phyloP scores from a whole-genome alignment of 2,113 vertebrate species.

The Actinemys pallida region DNA sequence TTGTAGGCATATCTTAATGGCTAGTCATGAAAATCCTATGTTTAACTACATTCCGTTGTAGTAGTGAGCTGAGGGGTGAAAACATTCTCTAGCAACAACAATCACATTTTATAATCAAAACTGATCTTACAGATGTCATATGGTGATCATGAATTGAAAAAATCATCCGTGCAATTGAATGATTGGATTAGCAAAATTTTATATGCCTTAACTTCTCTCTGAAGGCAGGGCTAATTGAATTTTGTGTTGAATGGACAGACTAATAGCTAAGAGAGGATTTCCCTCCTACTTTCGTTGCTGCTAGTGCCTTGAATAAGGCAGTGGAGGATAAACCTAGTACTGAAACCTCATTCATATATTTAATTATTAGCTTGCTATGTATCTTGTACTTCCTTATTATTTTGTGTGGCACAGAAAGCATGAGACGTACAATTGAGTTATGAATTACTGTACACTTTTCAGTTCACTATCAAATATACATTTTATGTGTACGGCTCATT shows the following conservation, averaged over 20 bases:
- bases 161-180: neutral
- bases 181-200: neutral
- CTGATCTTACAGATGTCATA: too few species aligned
- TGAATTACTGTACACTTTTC: neutral
- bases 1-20: neutral
- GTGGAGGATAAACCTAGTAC: too few species aligned
- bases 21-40: neutral
- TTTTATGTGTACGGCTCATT: neutral
- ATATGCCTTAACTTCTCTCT: neutral
- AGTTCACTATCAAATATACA: neutral
- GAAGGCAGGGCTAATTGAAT: neutral
- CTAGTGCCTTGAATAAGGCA: neutral
- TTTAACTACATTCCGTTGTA: neutral
- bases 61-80: too few species aligned
- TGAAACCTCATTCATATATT: too few species aligned
- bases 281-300: neutral
- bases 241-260: neutral
- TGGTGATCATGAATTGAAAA: neutral
- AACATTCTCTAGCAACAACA: neutral
- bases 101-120: neutral
- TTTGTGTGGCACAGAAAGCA: neutral
- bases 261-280: neutral
- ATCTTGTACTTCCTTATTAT: neutral
- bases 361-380: neutral
- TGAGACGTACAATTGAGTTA: neutral